These are phyloP conservation scores for Caenorhabditis sulstoni DNA, from an alignment of 2,888 invertebrate species.

Conservation along the genomic window DNA sequence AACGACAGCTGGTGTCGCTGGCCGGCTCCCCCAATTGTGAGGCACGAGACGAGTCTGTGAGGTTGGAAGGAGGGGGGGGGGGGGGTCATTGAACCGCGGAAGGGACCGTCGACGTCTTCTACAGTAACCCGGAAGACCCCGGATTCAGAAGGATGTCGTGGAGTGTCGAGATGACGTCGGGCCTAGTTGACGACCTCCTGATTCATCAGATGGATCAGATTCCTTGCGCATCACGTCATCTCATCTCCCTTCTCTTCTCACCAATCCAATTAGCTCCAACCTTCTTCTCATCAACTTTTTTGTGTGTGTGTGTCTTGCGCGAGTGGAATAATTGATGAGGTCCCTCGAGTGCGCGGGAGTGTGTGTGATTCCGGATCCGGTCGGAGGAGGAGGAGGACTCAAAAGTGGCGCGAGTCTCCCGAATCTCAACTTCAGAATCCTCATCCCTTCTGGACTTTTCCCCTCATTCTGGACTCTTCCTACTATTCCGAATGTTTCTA, in stretches of 20 bases:
- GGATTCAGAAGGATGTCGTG: too few species aligned
- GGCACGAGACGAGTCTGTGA: neutral
- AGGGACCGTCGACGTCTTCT: too few species aligned
- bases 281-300: conserved; percentile 26
- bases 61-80: too few species aligned
- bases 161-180: conserved; percentile 8
- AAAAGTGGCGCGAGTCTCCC: neutral
- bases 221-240: conserved; percentile 15
- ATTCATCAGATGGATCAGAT: conserved; percentile 23
- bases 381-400: neutral
- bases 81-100: too few species aligned
- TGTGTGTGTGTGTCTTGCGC: conserved; percentile 11
- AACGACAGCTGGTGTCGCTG: conserved; percentile 12
- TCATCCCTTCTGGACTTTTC: conserved; percentile 8
- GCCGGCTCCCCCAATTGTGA: neutral
- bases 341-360: too few species aligned
- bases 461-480: too few species aligned
- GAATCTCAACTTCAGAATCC: too few species aligned
- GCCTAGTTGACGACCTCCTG: conserved; percentile 1
- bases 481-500: too few species aligned
- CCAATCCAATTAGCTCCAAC: conserved; percentile 45
- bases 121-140: too few species aligned
- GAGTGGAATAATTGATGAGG: conserved; percentile 24
- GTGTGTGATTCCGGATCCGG: too few species aligned
- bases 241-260: neutral